A percentile compares a stretch with the other conserved stretches of the same genome.
Conservation (phyloP, 2,113 vertebrate species). For the Arizona elegans region DNA sequence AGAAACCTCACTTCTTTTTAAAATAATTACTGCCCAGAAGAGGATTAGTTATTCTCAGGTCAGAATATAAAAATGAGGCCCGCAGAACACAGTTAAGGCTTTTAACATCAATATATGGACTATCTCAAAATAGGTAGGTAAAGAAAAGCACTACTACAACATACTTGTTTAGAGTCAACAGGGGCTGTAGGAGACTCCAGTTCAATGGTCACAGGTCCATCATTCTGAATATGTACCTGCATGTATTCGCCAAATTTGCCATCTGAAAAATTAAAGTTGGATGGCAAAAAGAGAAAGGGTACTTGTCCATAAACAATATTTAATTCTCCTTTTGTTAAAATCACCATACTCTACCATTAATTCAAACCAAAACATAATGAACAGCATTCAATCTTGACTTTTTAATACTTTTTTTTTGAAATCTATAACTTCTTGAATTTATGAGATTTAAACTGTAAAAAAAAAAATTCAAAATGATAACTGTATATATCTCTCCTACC, state of each 20-base stretch:
- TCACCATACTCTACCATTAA: not conserved
- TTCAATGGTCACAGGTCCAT: conserved; percentile 93
- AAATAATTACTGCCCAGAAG: not conserved
- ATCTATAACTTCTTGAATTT: not conserved
- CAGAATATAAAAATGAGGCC: not conserved
- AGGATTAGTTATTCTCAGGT: not conserved
- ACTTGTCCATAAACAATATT: not conserved
- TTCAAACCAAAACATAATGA: not conserved
- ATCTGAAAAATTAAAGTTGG: conserved; percentile 70
- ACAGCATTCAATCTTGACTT: not conserved
- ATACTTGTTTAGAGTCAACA: conserved; percentile 87
- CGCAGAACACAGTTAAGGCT: not conserved
- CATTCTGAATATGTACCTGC: conserved; percentile 96
- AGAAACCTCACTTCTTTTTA: not conserved
- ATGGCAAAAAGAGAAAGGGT: too few relatives aligned
- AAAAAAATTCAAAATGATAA: not conserved
- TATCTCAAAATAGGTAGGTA: not conserved
- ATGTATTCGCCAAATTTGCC: conserved; percentile 92
- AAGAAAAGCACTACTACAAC: not conserved
- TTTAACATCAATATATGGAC: not conserved
- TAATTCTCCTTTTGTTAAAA: not conserved
- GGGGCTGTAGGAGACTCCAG: conserved; percentile 80
- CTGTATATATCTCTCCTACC: not conserved
- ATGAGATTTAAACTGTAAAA: not conserved
- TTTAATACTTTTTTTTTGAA: not conserved